Conservation (phyloP, 64 coral and sea anemone species). For the Pocillopora damicornis region DNA sequence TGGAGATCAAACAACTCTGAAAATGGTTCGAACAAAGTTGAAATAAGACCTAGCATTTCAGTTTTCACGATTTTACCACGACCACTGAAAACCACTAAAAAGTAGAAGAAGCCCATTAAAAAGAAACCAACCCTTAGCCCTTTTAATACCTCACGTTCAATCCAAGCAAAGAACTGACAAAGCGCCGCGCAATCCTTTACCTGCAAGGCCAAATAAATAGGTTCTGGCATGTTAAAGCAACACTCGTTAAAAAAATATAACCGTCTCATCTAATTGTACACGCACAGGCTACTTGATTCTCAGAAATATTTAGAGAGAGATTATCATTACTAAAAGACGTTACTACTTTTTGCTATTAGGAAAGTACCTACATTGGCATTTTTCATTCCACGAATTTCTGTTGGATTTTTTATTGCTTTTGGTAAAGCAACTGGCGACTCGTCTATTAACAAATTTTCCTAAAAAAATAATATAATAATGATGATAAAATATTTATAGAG, state of each 20-base stretch:
- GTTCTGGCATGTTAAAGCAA: no score
- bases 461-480: background rate
- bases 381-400: conserved; percentile 85
- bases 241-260: no score
- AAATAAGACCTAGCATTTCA: no score
- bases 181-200: conserved; percentile 57
- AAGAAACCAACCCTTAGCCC: background rate
- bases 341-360: background rate
- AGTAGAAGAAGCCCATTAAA: background rate
- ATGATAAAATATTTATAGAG: no score
- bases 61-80: no score
- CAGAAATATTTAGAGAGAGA: background rate
- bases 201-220: conserved; percentile 12
- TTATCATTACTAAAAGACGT: background rate
- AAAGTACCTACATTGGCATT: conserved; percentile 72
- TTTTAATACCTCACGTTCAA: conserved; percentile 57
- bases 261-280: no score
- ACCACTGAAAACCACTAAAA: no score
- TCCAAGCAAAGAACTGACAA: conserved; percentile 64
- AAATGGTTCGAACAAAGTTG: background rate
- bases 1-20: background rate
- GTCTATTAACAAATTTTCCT: conserved; percentile 54
- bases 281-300: no score
- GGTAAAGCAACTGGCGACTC: conserved; percentile 80
- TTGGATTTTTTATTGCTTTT: conserved; percentile 72